These are phyloP conservation scores for Ginglymostoma cirratum DNA, from an alignment of 2,113 vertebrate genomes.

Conservation along the genomic window DNA sequence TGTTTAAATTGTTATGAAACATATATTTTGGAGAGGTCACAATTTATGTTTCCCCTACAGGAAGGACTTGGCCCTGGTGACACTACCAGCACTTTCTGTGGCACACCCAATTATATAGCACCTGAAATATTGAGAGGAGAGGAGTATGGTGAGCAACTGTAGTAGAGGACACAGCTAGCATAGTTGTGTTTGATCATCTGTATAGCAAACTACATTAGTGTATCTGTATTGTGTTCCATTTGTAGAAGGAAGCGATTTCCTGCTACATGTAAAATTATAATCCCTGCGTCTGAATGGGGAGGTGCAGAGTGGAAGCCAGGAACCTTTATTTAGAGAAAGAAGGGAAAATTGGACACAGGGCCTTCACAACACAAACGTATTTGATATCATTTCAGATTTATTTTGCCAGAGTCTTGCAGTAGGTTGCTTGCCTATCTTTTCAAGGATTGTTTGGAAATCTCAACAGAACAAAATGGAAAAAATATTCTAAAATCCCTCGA, in stretches of 20 bases:
- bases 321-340: background rate
- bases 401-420: background rate
- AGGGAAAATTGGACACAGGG: background rate
- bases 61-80: slow-evolving; percentile 95
- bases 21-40: no score
- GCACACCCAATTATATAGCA: slow-evolving; percentile 96
- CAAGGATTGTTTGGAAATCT: background rate
- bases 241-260: background rate
- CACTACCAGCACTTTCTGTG: slow-evolving; percentile 97
- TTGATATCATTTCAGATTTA: background rate
- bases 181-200: background rate
- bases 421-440: background rate
- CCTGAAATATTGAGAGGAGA: slow-evolving; percentile 95
- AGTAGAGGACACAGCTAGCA: background rate
- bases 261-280: background rate
- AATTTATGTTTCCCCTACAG: slow-evolving; percentile 49
- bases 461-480: background rate
- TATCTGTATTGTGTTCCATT: background rate
- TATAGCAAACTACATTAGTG: background rate
- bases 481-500: background rate
- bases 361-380: background rate
- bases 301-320: background rate
- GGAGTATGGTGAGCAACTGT: slow-evolving; percentile 78
- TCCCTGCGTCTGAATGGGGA: background rate
- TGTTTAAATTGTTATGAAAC: background rate